Evolutionary conservation across 2,888 invertebrate genomes (phyloP).

Genomic region (Petrophora chlorosata): DNA sequence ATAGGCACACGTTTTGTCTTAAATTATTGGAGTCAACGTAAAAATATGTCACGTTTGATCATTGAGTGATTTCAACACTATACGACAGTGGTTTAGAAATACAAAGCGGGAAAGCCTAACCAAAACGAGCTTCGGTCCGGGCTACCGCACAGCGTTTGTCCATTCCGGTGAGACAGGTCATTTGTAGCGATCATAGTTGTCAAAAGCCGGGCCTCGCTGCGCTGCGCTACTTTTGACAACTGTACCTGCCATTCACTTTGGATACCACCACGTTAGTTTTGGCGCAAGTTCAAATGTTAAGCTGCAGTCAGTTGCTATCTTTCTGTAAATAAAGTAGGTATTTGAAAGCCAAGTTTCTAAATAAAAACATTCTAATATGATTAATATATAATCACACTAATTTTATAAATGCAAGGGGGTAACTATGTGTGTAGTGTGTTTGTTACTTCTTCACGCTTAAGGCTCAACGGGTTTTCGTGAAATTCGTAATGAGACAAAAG

Average conservation of each 20-base stretch:
- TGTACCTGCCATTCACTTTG: conserved; percentile 8
- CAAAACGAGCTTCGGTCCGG: conserved; percentile 15
- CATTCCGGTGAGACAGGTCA: conserved; percentile 16
- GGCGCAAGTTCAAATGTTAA: background rate
- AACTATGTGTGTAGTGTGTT: too few relatives aligned
- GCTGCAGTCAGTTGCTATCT: too few relatives aligned
- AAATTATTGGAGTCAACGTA: background rate
- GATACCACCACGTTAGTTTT: background rate
- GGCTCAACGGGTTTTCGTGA: too few relatives aligned
- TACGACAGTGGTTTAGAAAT: conserved; percentile 9
- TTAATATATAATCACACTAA: too few relatives aligned
- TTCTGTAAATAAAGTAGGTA: too few relatives aligned
- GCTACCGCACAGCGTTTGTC: conserved; percentile 20
- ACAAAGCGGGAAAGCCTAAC: conserved; percentile 10
- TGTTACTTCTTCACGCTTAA: too few relatives aligned
- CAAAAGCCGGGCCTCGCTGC: conserved; percentile 6
- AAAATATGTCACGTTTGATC: background rate
- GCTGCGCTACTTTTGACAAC: conserved; percentile 15
- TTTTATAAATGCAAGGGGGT: too few relatives aligned
- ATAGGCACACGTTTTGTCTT: too few relatives aligned
- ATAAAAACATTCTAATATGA: too few relatives aligned
- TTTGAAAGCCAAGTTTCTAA: too few relatives aligned
- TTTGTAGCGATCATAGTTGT: conserved; percentile 24
- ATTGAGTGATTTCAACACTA: background rate
- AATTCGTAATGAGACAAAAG: too few relatives aligned